Conservation (phyloP, 2,888 invertebrate genomes). For the Brachyptera risi region DNA sequence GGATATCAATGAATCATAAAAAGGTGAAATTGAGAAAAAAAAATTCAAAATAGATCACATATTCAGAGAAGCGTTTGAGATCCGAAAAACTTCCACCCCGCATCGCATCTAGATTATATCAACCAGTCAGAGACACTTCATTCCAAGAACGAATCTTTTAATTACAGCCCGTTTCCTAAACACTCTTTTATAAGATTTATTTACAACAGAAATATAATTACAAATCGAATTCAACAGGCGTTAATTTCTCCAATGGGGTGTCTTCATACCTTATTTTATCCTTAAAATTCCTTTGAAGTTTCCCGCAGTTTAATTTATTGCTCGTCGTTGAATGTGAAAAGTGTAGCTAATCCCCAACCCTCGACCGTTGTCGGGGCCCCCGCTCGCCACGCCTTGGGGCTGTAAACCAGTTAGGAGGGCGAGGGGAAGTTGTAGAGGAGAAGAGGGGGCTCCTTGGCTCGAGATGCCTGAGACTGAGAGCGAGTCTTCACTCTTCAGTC, state of each 20-base stretch:
- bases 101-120: too few relatives aligned
- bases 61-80: too few relatives aligned
- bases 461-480: not conserved
- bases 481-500: slow-evolving; percentile 4
- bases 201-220: slow-evolving; percentile 3
- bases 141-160: too few relatives aligned
- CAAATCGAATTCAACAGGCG: slow-evolving; percentile 5
- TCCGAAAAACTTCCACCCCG: too few relatives aligned
- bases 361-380: not conserved
- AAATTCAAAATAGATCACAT: too few relatives aligned
- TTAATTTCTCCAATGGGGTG: slow-evolving; percentile 9
- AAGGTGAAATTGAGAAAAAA: too few relatives aligned
- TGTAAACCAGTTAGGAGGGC: not conserved
- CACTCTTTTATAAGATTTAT: slow-evolving; percentile 14
- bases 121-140: too few relatives aligned
- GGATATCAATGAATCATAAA: too few relatives aligned
- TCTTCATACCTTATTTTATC: slow-evolving; percentile 4
- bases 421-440: not conserved
- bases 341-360: slow-evolving; percentile 20
- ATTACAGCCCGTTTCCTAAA: too few relatives aligned
- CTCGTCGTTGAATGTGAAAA: slow-evolving; percentile 9
- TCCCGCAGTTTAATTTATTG: slow-evolving; percentile 18
- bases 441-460: not conserved
- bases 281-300: slow-evolving; percentile 17
- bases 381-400: not conserved